Base-by-base conservation (phyloP, 2,888 invertebrate genomes). In the Celastrina argiolus region DNA sequence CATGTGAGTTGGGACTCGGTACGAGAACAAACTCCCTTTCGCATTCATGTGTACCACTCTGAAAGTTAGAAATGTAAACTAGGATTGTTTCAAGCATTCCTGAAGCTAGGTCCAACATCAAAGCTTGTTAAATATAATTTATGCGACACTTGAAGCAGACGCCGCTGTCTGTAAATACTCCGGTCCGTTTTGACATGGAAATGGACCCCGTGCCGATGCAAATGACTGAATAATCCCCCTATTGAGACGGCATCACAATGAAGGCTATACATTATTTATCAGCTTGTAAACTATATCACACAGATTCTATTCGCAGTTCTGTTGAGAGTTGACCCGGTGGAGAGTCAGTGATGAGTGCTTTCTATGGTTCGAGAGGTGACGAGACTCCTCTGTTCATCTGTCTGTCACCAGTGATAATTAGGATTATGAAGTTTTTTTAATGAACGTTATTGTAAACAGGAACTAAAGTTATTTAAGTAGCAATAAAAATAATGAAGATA, bases 181-280 rank as follows among this genome's bases (percentile, higher is more conserved):
- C 16, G 36, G 36, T 36, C 36, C 75, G 83, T 82, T 85, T 85
- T 85, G 85, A 82, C 79, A 85, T 86, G 85, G 79, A 81, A 84
- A 86, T 86, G 79, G 75, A 67, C 77, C 74, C 78, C 78, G 75
- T 76, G 77, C 74, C 71, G 82, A 87, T 87, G 87, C 84, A 87
- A 85, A 87, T 87, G 78, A 76, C 79, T 79, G 87, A 81, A 85
- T 85, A 85, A 86, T 85, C 82, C 75, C 78, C 81, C 82, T 82
- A 83, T 85, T 84, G 81, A 82, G 81, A 83, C 82, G 80, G 81
- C 76, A 77, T 74, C 76, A 81, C 81, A 82, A 81, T 81, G 80
- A 69, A 59, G 18, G 36, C 36, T 61, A 36, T 61, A 61, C 36
- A 61, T 61, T 61, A 61, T 61, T 61, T 61, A 61, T 61, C 22